Evolutionary conservation across 2,888 invertebrate species (phyloP).

Genomic region (Tipula unca): DNA sequence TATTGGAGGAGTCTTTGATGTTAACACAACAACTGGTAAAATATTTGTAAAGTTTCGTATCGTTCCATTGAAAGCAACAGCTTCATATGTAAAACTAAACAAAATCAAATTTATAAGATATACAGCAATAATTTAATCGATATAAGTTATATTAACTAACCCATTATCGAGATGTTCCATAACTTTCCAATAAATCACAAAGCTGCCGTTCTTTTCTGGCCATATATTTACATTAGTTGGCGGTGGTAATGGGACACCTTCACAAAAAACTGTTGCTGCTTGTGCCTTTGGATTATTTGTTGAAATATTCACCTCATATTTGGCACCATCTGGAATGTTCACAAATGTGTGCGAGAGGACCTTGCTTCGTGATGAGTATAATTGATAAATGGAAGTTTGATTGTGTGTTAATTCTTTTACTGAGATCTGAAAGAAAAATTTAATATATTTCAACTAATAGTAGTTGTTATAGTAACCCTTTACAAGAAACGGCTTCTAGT

Average conservation of each 20-base stretch:
- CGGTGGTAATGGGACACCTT: slow-evolving; percentile 50
- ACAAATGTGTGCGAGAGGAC: slow-evolving; percentile 32
- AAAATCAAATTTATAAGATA: slow-evolving; percentile 22
- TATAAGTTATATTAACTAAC: background rate
- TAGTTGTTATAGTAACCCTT: too few relatives aligned
- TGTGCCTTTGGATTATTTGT: slow-evolving; percentile 36
- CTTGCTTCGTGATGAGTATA: slow-evolving; percentile 39
- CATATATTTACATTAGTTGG: slow-evolving; percentile 56
- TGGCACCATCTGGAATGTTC: slow-evolving; percentile 47
- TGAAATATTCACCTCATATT: slow-evolving; percentile 45
- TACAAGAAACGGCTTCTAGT: too few relatives aligned
- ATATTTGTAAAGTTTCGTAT: slow-evolving; percentile 44
- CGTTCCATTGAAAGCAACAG: slow-evolving; percentile 52
- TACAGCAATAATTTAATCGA: background rate
- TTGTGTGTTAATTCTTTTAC: slow-evolving; percentile 44
- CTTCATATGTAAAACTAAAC: slow-evolving; percentile 51
- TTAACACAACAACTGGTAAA: slow-evolving; percentile 40
- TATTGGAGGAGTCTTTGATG: slow-evolving; percentile 46
- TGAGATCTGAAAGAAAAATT: slow-evolving; percentile 35
- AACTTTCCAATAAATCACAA: slow-evolving; percentile 58
- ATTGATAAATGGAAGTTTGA: slow-evolving; percentile 42
- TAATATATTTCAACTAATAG: background rate
- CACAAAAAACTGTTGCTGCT: slow-evolving; percentile 43
- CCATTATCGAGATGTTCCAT: slow-evolving; percentile 30
- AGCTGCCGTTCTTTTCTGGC: slow-evolving; percentile 51